phyloP scores from a whole-genome alignment of 2,888 invertebrate genomes.

The Flexamia atlantica region DNA sequence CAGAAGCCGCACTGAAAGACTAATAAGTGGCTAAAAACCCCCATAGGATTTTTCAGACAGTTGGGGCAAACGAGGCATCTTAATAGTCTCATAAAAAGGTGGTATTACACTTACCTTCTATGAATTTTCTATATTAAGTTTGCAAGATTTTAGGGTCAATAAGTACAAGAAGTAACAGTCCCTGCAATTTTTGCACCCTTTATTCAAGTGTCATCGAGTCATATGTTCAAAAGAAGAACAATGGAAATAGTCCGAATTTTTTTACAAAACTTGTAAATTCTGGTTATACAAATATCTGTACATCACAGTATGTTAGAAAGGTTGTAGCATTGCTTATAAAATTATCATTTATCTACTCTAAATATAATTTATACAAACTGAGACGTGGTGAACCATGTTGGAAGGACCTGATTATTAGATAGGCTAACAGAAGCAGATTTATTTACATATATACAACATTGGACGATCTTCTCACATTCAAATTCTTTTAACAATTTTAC shows the following conservation, averaged over 20 bases:
- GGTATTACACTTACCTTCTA: too few relatives aligned
- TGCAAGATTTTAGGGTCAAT: not conserved
- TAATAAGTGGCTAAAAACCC: too few relatives aligned
- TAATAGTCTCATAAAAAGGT: too few relatives aligned
- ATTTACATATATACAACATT: conserved; percentile 50
- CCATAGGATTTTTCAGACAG: too few relatives aligned
- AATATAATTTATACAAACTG: conserved; percentile 41
- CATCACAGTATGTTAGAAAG: conserved; percentile 59
- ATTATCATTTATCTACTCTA: conserved; percentile 56
- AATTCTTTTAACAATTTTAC: conserved; percentile 29
- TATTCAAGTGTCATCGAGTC: conserved; percentile 52
- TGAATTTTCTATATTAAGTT: too few relatives aligned
- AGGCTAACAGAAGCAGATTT: conserved; percentile 43
- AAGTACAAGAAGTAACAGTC: conserved; percentile 2
- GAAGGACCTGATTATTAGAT: conserved; percentile 45
- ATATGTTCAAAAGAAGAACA: conserved; percentile 52
- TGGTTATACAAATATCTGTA: conserved; percentile 57
- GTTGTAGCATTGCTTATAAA: conserved; percentile 60
- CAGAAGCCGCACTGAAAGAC: too few relatives aligned
- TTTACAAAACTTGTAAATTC: conserved; percentile 58
- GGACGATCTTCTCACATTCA: conserved; percentile 11
- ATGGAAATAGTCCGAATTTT: conserved; percentile 54
- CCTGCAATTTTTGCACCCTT: conserved; percentile 33
- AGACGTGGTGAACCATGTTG: conserved; percentile 7
- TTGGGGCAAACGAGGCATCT: too few relatives aligned